Percentiles rank a stretch among this genome's conserved stretches.
Evolutionary conservation across 2,797 vertebrate genomes (phyloP).

Genomic region (Hapalemur alaotrensis): DNA sequence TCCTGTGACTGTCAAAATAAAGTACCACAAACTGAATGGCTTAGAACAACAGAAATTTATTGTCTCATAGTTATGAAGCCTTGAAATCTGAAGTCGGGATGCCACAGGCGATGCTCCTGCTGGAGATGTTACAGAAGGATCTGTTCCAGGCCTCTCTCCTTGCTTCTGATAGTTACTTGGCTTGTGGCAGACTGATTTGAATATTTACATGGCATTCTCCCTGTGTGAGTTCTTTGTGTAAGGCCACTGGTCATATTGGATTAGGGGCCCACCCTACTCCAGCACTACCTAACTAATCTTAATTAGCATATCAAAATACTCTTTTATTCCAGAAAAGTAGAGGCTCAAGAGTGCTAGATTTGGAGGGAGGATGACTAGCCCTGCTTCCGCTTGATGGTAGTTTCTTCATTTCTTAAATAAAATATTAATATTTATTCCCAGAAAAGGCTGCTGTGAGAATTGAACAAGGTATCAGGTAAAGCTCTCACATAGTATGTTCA

Average conservation of each 20-base stretch:
- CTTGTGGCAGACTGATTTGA: neutral
- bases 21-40: neutral
- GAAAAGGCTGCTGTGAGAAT: neutral
- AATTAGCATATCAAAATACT: neutral
- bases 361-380: neutral
- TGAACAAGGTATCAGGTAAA: neutral
- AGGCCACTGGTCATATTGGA: neutral
- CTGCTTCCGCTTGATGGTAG: neutral
- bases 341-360: neutral
- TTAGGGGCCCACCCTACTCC: rapidly evolving
- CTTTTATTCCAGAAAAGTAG: neutral
- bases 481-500: rapidly evolving
- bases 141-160: neutral
- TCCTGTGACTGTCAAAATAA: neutral
- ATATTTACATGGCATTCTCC: neutral
- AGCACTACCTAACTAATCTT: neutral
- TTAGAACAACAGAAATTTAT: neutral
- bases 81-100: neutral
- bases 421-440: neutral
- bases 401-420: neutral
- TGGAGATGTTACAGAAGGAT: neutral
- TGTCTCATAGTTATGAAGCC: neutral
- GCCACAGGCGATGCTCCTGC: neutral
- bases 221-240: neutral
- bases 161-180: neutral